phyloP scores from a whole-genome alignment of 2,888 invertebrate species.

The Cartodere bifasciata region DNA sequence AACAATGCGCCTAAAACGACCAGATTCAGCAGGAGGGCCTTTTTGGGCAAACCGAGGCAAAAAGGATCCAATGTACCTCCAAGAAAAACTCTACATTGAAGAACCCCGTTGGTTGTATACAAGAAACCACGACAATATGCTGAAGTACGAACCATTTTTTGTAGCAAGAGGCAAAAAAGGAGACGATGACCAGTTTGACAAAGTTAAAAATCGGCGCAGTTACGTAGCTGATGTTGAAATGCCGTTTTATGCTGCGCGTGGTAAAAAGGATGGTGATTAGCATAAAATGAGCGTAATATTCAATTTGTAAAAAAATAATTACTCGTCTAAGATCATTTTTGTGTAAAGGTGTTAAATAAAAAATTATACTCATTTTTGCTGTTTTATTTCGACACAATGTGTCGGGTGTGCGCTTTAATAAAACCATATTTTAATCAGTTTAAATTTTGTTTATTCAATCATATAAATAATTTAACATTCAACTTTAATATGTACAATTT shows the following conservation, averaged over 20 bases:
- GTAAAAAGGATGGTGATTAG: no score
- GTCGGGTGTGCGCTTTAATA: no score
- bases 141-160: constrained; percentile 25
- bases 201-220: constrained; percentile 14
- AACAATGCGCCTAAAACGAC: constrained; percentile 15
- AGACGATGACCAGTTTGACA: constrained; percentile 33
- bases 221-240: constrained; percentile 32
- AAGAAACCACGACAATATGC: constrained; percentile 29
- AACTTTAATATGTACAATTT: no score
- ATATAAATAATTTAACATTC: no score
- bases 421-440: no score
- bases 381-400: no score
- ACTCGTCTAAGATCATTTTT: no score
- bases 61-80: constrained; percentile 24
- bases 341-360: no score
- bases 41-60: constrained; percentile 42
- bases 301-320: no score
- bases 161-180: constrained; percentile 28
- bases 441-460: no score
- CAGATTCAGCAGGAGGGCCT: constrained; percentile 28
- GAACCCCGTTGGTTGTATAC: constrained; percentile 43
- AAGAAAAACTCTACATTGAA: constrained; percentile 39
- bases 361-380: no score
- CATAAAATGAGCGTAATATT: no score
- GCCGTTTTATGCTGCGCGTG: constrained; percentile 41